Conservation (phyloP, 2,888 invertebrate species). For the Teleogryllus oceanicus region DNA sequence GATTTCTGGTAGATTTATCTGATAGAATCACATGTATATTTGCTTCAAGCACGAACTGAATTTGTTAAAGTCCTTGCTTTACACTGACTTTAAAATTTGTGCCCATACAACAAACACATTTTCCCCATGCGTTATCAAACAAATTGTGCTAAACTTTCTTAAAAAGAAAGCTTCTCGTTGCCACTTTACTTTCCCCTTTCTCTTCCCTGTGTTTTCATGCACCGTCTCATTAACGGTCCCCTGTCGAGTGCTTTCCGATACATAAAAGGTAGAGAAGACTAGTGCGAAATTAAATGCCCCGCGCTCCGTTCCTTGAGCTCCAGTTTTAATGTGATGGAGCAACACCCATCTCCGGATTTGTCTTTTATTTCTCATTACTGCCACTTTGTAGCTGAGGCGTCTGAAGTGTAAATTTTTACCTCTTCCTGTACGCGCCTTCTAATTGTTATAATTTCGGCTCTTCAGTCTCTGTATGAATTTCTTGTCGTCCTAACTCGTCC, state of each 20-base stretch:
- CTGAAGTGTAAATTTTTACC: conserved; percentile 18
- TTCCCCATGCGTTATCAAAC: too few relatives aligned
- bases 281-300: neutral
- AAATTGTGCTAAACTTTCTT: too few relatives aligned
- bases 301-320: neutral
- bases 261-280: neutral
- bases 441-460: conserved; percentile 6
- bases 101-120: too few relatives aligned
- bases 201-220: too few relatives aligned
- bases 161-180: too few relatives aligned
- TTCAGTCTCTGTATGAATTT: conserved; percentile 18
- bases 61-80: too few relatives aligned
- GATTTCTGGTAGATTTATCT: too few relatives aligned
- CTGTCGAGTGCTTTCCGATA: conserved; percentile 5
- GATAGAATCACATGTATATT: too few relatives aligned
- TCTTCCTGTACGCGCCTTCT: conserved; percentile 18
- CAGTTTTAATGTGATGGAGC: conserved; percentile 18
- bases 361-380: conserved; percentile 18
- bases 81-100: too few relatives aligned
- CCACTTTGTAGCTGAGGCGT: conserved; percentile 18
- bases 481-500: neutral
- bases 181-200: too few relatives aligned
- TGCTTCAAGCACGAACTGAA: too few relatives aligned
- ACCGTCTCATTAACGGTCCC: neutral
- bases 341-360: conserved; percentile 4